A percentile compares a stretch with the other conserved stretches of the same genome.
phyloP scores from a whole-genome alignment of 2,888 invertebrate genomes.

The Ditula angustiorana region DNA sequence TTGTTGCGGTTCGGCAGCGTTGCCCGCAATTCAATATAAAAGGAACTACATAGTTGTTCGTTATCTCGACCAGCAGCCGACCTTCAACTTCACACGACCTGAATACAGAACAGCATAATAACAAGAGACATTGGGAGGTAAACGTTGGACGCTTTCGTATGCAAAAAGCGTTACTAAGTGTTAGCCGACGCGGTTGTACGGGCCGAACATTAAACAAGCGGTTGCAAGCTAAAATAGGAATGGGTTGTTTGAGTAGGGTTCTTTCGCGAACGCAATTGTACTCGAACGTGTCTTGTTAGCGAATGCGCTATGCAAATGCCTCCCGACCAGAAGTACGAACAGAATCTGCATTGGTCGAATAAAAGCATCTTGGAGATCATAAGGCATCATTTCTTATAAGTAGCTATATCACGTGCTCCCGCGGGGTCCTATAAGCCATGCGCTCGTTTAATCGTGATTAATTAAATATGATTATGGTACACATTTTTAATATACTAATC shows the following conservation, averaged over 20 bases:
- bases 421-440: neutral
- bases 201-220: constrained; percentile 84
- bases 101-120: constrained; percentile 81
- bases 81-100: constrained; percentile 75
- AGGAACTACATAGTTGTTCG: constrained; percentile 70
- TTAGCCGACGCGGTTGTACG: constrained; percentile 83
- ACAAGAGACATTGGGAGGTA: constrained; percentile 77
- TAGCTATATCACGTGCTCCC: neutral
- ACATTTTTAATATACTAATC: neutral
- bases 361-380: constrained; percentile 21
- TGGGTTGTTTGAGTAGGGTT: constrained; percentile 85
- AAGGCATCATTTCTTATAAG: constrained; percentile 20
- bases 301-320: constrained; percentile 81
- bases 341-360: constrained; percentile 33
- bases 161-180: constrained; percentile 83
- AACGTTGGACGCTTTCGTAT: constrained; percentile 80
- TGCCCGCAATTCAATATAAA: constrained; percentile 58
- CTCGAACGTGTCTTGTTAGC: constrained; percentile 83
- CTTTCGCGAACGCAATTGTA: constrained; percentile 84
- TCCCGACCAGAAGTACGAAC: constrained; percentile 25
- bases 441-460: neutral
- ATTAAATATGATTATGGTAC: neutral
- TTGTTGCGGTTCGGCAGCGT: constrained; percentile 38
- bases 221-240: constrained; percentile 82
- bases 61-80: constrained; percentile 75